Conservation (phyloP, 2,888 invertebrate genomes). For the Macroteleia sp. region DNA sequence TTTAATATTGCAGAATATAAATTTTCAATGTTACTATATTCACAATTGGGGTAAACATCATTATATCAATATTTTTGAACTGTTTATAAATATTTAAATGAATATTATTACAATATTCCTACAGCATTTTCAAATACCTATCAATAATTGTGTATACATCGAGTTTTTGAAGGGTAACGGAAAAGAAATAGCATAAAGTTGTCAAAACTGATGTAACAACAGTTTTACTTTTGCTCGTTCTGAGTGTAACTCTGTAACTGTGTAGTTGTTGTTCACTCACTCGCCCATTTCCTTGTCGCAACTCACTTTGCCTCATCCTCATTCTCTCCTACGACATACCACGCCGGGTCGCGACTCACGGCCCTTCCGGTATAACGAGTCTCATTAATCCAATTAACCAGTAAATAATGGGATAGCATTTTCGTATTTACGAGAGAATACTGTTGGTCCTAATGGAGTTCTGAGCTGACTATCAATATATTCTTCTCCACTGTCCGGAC, state of each 20-base stretch:
- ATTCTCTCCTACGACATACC: slow-evolving; percentile 59
- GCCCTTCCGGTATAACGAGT: slow-evolving; percentile 82
- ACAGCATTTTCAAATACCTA: no score
- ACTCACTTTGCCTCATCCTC: slow-evolving; percentile 60
- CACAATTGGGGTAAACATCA: no score
- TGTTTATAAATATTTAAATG: no score
- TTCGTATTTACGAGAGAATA: slow-evolving; percentile 84
- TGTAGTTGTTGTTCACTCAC: slow-evolving; percentile 43
- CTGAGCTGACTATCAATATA: slow-evolving; percentile 84
- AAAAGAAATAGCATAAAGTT: no score
- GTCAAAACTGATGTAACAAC: slow-evolving; percentile 33
- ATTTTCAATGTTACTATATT: no score
- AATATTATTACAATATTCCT: no score
- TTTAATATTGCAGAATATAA: no score
- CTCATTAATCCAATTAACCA: slow-evolving; percentile 85
- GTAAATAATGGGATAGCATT: slow-evolving; percentile 84
- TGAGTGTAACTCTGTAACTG: slow-evolving; percentile 49
- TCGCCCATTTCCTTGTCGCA: slow-evolving; percentile 53
- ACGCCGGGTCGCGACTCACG: slow-evolving; percentile 72
- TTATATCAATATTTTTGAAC: no score
- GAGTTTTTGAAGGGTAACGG: no score
- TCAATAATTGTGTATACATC: no score
- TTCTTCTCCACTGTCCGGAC: slow-evolving; percentile 76
- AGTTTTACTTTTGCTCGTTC: slow-evolving; percentile 38
- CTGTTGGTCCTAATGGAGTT: slow-evolving; percentile 82